Percentiles rank a stretch among this genome's conserved stretches.
These are phyloP conservation scores for Limnephilus lunatus DNA, from an alignment of 2,888 invertebrate genomes.

Conservation along the genomic window DNA sequence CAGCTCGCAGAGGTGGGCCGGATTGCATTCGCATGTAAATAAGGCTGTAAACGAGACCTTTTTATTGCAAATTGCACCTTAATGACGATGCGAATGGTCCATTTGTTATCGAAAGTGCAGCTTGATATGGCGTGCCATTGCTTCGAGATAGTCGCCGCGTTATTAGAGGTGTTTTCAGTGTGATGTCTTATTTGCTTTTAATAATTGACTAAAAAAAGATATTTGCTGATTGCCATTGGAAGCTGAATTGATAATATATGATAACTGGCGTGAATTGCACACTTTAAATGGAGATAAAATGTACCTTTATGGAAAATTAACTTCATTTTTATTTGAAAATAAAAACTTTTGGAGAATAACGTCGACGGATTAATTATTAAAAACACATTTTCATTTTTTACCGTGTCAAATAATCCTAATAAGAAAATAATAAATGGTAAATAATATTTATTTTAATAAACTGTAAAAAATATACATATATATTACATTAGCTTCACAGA, in stretches of 20 bases:
- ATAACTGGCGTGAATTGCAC: not conserved
- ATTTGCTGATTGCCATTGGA: not conserved
- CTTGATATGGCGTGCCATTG: slow-evolving; percentile 21
- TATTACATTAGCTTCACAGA: too few species aligned
- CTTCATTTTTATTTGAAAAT: too few species aligned
- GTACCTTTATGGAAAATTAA: not conserved
- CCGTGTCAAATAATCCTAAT: too few species aligned
- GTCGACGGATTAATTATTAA: too few species aligned
- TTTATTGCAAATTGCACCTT: slow-evolving; percentile 31
- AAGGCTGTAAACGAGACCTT: slow-evolving; percentile 14
- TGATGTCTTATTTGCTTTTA: not conserved
- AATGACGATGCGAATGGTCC: slow-evolving; percentile 26
- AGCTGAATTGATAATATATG: not conserved
- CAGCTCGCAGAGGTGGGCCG: not conserved
- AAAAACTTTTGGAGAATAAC: too few species aligned
- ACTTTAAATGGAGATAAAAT: not conserved
- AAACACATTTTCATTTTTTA: too few species aligned
- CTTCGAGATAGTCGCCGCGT: not conserved
- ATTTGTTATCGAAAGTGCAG: slow-evolving; percentile 38
- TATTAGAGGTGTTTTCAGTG: not conserved
- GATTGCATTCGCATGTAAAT: slow-evolving; percentile 24
- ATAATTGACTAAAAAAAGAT: not conserved
- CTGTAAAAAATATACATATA: too few species aligned
- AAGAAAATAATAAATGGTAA: too few species aligned
- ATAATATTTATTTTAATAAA: too few species aligned